phyloP scores from a whole-genome alignment of 2,113 vertebrate species.

The Buteo buteo region DNA sequence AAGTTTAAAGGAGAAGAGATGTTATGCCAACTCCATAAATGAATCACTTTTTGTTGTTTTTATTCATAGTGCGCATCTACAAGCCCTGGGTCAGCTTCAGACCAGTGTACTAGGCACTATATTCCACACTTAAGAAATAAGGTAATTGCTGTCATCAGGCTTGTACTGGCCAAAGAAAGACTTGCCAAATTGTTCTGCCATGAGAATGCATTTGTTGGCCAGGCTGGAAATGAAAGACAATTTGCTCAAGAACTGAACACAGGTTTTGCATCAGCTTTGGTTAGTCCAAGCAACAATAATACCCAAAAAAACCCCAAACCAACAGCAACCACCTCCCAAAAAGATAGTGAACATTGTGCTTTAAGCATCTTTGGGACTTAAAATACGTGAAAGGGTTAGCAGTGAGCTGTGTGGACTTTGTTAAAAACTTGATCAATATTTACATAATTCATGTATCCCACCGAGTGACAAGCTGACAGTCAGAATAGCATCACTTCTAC shows the following conservation, averaged over 20 bases:
- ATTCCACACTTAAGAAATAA: slow-evolving; percentile 28
- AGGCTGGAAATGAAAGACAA: background rate
- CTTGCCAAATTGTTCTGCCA: slow-evolving; percentile 5
- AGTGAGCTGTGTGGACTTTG: background rate
- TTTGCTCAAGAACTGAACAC: background rate
- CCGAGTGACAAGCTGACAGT: slow-evolving; percentile 1
- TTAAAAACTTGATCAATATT: slow-evolving; percentile 21
- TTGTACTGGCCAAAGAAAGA: background rate
- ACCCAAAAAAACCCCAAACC: background rate
- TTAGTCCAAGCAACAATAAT: background rate
- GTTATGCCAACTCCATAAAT: background rate
- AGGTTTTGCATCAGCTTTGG: background rate
- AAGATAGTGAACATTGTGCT: background rate
- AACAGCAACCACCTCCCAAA: background rate
- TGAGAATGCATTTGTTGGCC: background rate
- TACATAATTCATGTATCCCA: background rate
- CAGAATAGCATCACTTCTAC: background rate
- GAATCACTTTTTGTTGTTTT: background rate
- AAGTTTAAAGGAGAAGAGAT: background rate
- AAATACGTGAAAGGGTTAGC: background rate
- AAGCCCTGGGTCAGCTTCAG: slow-evolving; percentile 16
- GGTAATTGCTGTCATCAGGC: background rate
- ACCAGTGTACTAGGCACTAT: background rate
- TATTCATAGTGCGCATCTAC: background rate
- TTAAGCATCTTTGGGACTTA: background rate